Evolutionary conservation across 2,797 vertebrate species (phyloP), one percentile per base, ranked within the genome.

Genomic region (Rhadinocentrus ornatus): DNA sequence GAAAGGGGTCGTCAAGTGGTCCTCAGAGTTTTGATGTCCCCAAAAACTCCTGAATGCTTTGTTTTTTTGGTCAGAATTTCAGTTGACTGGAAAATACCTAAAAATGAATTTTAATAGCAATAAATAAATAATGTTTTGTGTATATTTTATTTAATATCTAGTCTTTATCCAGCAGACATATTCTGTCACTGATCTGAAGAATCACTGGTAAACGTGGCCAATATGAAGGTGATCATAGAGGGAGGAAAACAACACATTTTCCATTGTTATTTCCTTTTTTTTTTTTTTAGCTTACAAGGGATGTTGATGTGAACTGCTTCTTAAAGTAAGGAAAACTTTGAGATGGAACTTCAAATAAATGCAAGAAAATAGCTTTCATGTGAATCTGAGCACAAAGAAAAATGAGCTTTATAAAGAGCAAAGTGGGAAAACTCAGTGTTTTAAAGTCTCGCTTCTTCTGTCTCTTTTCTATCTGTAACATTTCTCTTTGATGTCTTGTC

Each of bases 401-500:
- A 89, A 71, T 77, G 63, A 79, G 65, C 61, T 57, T 83, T 80
- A 75, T 61, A 78, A 81, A 86, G 78, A 86, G 81, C 80, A 85
- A 84, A 80, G 74, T 62, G 34, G 60, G 57, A 74, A 68, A 81
- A 81, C 69, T 66, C 69, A 76, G 77, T 65, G 79, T 92, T 94
- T 81, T 93, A 91, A 93, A 93, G 86, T 82, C 72, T 26, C 66
- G 65, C 70, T 75, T 88, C 90, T 86, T 91, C 91, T 93, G 88
- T 91, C 82, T 92, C 89, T 92, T 89, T 90, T 91, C 90, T 90
- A 55, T 75, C 81, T 83, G 85, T 86, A 89, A 92, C 82, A 91
- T 86, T 80, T 83, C 71, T 72, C 91, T 94, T 95, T 95, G 85
- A 94, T 93, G 93, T 80, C 68, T 73, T 85, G 87, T 93, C 92